Base-by-base conservation (phyloP, 2,888 invertebrate species). In the Pharmacophagus antenor region DNA sequence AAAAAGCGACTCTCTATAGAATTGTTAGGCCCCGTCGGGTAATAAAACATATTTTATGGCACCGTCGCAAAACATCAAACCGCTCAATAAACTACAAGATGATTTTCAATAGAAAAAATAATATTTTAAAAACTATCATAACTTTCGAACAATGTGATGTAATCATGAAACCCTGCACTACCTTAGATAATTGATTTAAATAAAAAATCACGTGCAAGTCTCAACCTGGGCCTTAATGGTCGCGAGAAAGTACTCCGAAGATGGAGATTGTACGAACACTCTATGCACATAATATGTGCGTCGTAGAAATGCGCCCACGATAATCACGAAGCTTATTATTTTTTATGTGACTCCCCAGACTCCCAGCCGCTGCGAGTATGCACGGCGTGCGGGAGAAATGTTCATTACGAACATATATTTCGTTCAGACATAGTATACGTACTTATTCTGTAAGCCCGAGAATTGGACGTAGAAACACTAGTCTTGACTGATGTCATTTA, bases 21-120 rank as follows among this genome's bases (percentile, higher is more conserved):
- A 85, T 83, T 82, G 80, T 77, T 67, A 74, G 73, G 68, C 71
- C 69, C 70, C 70, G 77, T 76, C 70, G 73, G 80, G 70, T 78
- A 88, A 86, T 89, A 90, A 90, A 90, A 88, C 79, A 82, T 84
- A 75, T 88, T 90, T 89, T 89, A 89, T 78, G 84, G 67, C 83
- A 62, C 66, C 76, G 79, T 72, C 82, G 82, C 84, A 75, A 73
- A 82, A 83, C 85, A 83, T 85, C 85, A 82, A 84, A 76, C 81
- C 79, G 76, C 78, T 27, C 79, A 82, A 85, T 83, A 83, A 80
- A 79, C 73, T 75, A 75, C 79, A 79, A 81, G 81, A n/a, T n/a
- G 6, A n/a, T 37, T 15, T 2, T n/a, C 3, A 37, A 37, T 15
- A n/a, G n/a, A 15, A 37, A 37, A 15, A 37, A 37, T 5, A 37